A percentile compares a stretch with the other conserved stretches of the same genome.
Conservation (phyloP, 2,888 invertebrate genomes). For the Terebella lapidaria region DNA sequence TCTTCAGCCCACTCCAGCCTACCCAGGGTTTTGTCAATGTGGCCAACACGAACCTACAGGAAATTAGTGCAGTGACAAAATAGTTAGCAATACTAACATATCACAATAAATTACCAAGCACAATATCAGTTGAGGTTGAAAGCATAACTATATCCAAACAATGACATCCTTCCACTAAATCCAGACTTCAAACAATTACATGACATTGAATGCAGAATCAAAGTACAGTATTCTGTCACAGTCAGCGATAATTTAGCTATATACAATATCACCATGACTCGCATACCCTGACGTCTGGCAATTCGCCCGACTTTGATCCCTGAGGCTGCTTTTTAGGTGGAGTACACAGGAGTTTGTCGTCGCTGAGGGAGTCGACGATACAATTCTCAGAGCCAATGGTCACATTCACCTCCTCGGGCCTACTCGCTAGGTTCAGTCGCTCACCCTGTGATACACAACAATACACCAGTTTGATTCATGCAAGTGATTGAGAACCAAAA, state of each 20-base stretch:
- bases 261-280: background rate
- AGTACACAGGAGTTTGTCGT: constrained; percentile 85
- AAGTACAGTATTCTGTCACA: too few species aligned
- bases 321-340: constrained; percentile 83
- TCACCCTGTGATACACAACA: constrained; percentile 11
- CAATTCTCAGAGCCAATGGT: constrained; percentile 85
- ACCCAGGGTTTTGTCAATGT: constrained; percentile 14
- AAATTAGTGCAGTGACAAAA: too few species aligned
- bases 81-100: too few species aligned
- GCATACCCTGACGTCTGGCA: constrained; percentile 79
- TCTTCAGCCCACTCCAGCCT: constrained; percentile 10
- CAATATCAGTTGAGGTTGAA: too few species aligned
- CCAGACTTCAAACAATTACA: too few species aligned
- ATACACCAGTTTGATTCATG: background rate
- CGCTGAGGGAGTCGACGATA: constrained; percentile 89
- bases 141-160: too few species aligned
- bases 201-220: too few species aligned
- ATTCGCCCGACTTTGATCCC: constrained; percentile 66
- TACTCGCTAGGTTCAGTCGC: constrained; percentile 14
- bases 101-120: too few species aligned
- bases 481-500: too few species aligned
- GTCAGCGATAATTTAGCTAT: background rate
- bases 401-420: constrained; percentile 75
- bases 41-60: constrained; percentile 22
- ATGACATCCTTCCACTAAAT: too few species aligned